Conservation (phyloP, 2,888 invertebrate species). For the Dicycla oo region DNA sequence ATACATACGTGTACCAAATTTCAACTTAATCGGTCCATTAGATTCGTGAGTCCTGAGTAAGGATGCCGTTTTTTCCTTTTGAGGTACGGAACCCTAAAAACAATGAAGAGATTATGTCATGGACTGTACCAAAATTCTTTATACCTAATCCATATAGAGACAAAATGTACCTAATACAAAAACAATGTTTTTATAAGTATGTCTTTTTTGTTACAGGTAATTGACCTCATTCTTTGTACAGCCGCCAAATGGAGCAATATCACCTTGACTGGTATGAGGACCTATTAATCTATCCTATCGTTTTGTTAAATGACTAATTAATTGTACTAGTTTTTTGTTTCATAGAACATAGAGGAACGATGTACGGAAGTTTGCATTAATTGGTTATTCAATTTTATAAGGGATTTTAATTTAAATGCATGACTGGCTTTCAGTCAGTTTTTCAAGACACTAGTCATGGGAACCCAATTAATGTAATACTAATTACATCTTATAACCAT, state of each 20-base stretch:
- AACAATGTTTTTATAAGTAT: slow-evolving; percentile 68
- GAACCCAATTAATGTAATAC: not conserved
- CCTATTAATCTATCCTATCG: slow-evolving; percentile 50
- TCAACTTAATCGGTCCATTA: too few species aligned
- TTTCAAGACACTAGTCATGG: too few species aligned
- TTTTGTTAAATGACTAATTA: slow-evolving; percentile 16
- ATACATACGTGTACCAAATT: too few species aligned
- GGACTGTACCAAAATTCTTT: slow-evolving; percentile 40
- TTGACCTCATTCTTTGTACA: slow-evolving; percentile 73
- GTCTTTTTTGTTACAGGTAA: slow-evolving; percentile 81
- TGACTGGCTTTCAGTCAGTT: too few species aligned
- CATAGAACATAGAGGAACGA: not conserved
- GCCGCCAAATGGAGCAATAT: slow-evolving; percentile 50
- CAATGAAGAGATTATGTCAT: slow-evolving; percentile 16
- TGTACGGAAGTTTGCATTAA: not conserved
- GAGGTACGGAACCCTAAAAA: too few species aligned
- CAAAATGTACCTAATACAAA: slow-evolving; percentile 56
- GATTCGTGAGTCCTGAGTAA: too few species aligned
- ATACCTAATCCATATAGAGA: slow-evolving; percentile 18
- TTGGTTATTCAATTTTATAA: not conserved
- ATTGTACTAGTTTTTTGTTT: slow-evolving; percentile 8
- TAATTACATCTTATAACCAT: too few species aligned
- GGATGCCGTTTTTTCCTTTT: too few species aligned
- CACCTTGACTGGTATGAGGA: slow-evolving; percentile 59
- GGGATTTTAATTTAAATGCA: not conserved